A percentile compares a stretch with the other conserved stretches of the same genome.
Evolutionary conservation across 2,888 invertebrate genomes (phyloP).

Genomic region (Agrochola lota): DNA sequence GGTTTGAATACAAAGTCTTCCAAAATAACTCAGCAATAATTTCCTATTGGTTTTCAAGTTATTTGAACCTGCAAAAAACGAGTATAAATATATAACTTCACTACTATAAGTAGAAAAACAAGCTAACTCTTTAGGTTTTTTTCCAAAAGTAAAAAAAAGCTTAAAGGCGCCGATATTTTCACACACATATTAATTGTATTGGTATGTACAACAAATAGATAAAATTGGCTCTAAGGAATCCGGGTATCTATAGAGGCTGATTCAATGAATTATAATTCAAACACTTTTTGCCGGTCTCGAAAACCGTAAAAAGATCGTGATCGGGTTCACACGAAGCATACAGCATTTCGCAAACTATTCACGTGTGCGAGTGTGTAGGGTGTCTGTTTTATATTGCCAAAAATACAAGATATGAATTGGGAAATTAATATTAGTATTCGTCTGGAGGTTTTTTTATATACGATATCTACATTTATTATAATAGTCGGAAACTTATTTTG

Average conservation of each 20-base stretch:
- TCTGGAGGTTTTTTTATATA: neutral
- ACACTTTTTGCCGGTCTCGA: slow-evolving; percentile 73
- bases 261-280: slow-evolving; percentile 68
- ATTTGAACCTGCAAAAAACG: neutral
- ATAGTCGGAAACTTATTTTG: neutral
- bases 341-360: slow-evolving; percentile 82
- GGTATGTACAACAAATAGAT: slow-evolving; percentile 51
- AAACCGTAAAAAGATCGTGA: slow-evolving; percentile 79
- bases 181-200: slow-evolving; percentile 59
- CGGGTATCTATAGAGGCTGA: slow-evolving; percentile 55
- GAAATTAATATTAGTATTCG: neutral
- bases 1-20: neutral
- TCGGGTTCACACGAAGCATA: slow-evolving; percentile 83
- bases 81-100: neutral
- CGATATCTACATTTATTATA: neutral
- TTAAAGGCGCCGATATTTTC: slow-evolving; percentile 55
- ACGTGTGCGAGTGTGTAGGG: slow-evolving; percentile 77
- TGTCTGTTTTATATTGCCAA: slow-evolving; percentile 65
- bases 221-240: slow-evolving; percentile 62
- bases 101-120: neutral
- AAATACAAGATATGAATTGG: slow-evolving; percentile 32
- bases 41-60: neutral
- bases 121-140: neutral
- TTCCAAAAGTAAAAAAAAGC: neutral
- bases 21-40: neutral